Evolutionary conservation across 2,888 invertebrate species (phyloP).

Genomic region (Amblyjoppa proteus): DNA sequence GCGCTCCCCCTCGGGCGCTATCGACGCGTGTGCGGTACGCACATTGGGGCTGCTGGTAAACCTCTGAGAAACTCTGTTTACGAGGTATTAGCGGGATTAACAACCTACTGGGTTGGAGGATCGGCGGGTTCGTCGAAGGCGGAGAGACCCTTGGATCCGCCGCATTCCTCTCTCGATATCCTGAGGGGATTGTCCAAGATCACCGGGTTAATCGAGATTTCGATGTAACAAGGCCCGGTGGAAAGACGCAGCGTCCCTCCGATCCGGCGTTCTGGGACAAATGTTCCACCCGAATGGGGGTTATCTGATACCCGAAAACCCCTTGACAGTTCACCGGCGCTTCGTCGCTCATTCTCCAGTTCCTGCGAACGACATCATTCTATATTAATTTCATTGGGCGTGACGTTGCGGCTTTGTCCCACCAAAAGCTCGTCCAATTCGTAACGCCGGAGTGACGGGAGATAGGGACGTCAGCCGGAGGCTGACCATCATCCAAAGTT

Average conservation of each 20-base stretch:
- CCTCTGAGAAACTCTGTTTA: slow-evolving; percentile 74
- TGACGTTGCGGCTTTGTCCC: background rate
- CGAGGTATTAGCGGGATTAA: slow-evolving; percentile 79
- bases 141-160: slow-evolving; percentile 71
- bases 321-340: background rate
- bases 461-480: background rate
- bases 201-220: slow-evolving; percentile 54
- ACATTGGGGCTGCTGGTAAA: slow-evolving; percentile 30
- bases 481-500: background rate
- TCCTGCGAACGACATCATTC: background rate
- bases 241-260: background rate
- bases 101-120: slow-evolving; percentile 52
- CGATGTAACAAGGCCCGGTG: slow-evolving; percentile 17
- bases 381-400: background rate
- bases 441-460: background rate
- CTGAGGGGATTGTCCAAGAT: slow-evolving; percentile 55
- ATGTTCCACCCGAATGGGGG: background rate
- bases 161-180: slow-evolving; percentile 66
- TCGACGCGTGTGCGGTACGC: slow-evolving; percentile 18
- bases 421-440: background rate
- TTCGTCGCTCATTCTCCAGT: background rate
- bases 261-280: background rate
- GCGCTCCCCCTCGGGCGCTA: background rate
- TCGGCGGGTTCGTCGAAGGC: slow-evolving; percentile 17
- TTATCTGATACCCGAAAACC: background rate